Percentiles rank a stretch among this genome's conserved stretches.
phyloP scores from a whole-genome alignment of 30 jellyfish, hydroid and myxozoan genomes.

The Aurelia aurita region DNA sequence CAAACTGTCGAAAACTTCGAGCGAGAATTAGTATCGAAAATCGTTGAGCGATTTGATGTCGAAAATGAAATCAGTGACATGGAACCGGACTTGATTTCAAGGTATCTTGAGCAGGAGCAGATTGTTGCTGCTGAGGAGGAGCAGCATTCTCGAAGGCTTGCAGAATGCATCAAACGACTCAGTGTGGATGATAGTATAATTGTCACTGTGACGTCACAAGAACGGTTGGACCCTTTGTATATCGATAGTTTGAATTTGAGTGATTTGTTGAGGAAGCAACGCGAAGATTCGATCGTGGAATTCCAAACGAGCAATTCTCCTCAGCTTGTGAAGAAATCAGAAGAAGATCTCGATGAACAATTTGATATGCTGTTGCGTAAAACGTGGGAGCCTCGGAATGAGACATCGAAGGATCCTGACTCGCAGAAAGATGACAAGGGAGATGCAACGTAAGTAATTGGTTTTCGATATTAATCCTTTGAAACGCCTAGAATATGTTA shows the following conservation, averaged over 20 bases:
- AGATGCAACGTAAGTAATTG: too few species aligned
- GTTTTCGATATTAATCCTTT: too few species aligned
- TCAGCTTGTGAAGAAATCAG: neutral
- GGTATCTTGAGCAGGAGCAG: slow-evolving; percentile 60
- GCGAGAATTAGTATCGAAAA: slow-evolving; percentile 84
- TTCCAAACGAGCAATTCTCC: slow-evolving; percentile 36
- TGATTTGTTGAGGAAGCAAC: slow-evolving; percentile 57
- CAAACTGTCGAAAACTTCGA: slow-evolving; percentile 89
- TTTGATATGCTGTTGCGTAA: slow-evolving; percentile 21
- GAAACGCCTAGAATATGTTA: too few species aligned
- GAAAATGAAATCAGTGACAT: slow-evolving; percentile 77
- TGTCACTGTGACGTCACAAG: slow-evolving; percentile 81
- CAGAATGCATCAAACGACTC: slow-evolving; percentile 22
- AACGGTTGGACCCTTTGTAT: slow-evolving; percentile 65
- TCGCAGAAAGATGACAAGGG: slow-evolving; percentile 27
- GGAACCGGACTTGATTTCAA: slow-evolving; percentile 69
- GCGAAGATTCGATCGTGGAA: slow-evolving; percentile 74
- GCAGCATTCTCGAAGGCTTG: slow-evolving; percentile 22
- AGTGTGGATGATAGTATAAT: slow-evolving; percentile 58
- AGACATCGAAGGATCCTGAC: slow-evolving; percentile 26
- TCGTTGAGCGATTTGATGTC: slow-evolving; percentile 93
- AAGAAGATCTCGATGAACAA: slow-evolving; percentile 35
- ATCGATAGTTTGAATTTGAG: slow-evolving; percentile 64
- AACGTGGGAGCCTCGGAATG: slow-evolving; percentile 73
- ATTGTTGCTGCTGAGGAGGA: slow-evolving; percentile 58